These are phyloP conservation scores for Erpobdella octoculata DNA, from an alignment of 2,888 invertebrate genomes.

Conservation along the genomic window DNA sequence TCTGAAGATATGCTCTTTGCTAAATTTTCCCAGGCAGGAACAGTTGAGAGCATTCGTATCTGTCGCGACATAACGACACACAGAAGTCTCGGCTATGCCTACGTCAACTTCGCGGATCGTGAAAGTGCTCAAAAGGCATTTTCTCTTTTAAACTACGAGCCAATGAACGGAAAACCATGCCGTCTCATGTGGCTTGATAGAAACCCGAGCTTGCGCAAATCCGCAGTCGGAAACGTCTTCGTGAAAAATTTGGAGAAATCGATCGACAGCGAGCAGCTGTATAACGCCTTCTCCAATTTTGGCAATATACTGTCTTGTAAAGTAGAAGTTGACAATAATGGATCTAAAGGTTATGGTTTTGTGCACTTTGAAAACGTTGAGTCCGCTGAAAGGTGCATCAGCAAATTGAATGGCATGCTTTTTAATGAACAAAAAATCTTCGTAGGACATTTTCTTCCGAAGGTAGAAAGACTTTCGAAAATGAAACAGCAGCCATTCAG, in stretches of 20 bases:
- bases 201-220: conserved; percentile 92
- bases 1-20: too few species aligned
- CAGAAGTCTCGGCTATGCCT: too few species aligned
- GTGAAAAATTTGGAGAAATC: conserved; percentile 94
- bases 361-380: conserved; percentile 98
- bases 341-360: conserved; percentile 94
- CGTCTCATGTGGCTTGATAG: conserved; percentile 99
- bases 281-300: conserved; percentile 96
- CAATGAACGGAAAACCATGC: conserved; percentile 90
- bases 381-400: conserved; percentile 91
- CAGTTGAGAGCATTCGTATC: too few species aligned
- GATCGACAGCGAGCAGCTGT: conserved; percentile 98
- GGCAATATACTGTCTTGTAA: conserved; percentile 98
- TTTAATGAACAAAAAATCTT: conserved; percentile 94
- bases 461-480: too few species aligned
- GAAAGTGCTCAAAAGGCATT: too few species aligned
- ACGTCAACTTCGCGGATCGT: too few species aligned
- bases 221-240: conserved; percentile 97
- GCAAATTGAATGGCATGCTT: conserved; percentile 97
- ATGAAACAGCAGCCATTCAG: too few species aligned
- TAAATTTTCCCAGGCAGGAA: too few species aligned
- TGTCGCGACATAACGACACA: neutral
- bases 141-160: conserved; percentile 99
- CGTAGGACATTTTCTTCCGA: too few species aligned
- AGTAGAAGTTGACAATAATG: conserved; percentile 88